Evolutionary conservation across 2,888 invertebrate species (phyloP), one percentile per base, ranked within the genome.

Genomic region (Mystacides longicornis): DNA sequence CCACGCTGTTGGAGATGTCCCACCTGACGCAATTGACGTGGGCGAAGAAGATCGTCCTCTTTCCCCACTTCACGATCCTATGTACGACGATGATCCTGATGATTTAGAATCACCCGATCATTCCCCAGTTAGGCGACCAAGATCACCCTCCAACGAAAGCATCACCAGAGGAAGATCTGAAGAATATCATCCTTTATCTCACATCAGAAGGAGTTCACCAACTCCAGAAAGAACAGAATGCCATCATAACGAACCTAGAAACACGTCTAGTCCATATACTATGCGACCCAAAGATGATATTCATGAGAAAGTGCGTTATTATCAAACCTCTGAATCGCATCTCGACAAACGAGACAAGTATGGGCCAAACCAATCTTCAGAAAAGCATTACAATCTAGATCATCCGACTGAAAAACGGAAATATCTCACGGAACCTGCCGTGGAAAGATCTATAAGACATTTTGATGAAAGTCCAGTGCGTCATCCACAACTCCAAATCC

Each of bases 1-100:
- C 0, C 94, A 94, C 68, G 89, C 92, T 2, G 90, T 92, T 0
- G 92, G 92, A 1, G 92, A 92, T 67, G 87, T 90, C 0, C 89
- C 89, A 0, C 81, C 87, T 0, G 89, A 89, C 64, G 86, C 84
- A 7, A 70, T 86, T 37, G 85, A 86, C 63, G 85, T 86, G 1
- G 86, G 85, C 11, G 82, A 82, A 66, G 83, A 83, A 67, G 82
- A 83, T 62, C 68, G 76, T 64, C 73, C 78, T 2, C 74, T 70
- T 9, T 77, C 77, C 1, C 78, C 80, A 2, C 75, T 77, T 20
- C 75, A 75, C 64, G 82, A 82, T 49, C 69, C 72, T 0, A 75
- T 81, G 16, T 75, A 71, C 31, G 82, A 82, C 59, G 77, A 78
- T 57, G 76, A 76, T 49, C 73, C 68, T 68, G 43, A 77, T 52